These are phyloP conservation scores for mouse (Mus musculus) DNA, from an alignment of 2,113 vertebrate species.

Conservation along the genomic window GRCm39 chr11:57334001-57334500, in stretches of 20 bases:
- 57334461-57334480: neutral
- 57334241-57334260: neutral
- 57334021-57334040: too few relatives aligned
- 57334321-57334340: too few relatives aligned
- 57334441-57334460: neutral
- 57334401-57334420: neutral
- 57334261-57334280: neutral
- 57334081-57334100: too few relatives aligned
- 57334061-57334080: too few relatives aligned
- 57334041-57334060: too few relatives aligned
- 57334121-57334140: neutral
- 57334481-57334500: neutral
- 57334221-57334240: neutral
- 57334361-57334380: neutral
- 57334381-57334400: neutral
- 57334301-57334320: neutral
- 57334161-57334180: neutral
- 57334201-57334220: neutral
- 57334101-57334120: neutral
- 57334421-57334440: neutral
- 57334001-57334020: too few relatives aligned
- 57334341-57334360: too few relatives aligned
- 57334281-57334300: neutral
- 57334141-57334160: neutral
- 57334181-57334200: neutral